Evolutionary conservation across 2,797 vertebrate species (phyloP), one percentile per base, ranked within the genome.

Genomic region (Sebastes dallii): DNA sequence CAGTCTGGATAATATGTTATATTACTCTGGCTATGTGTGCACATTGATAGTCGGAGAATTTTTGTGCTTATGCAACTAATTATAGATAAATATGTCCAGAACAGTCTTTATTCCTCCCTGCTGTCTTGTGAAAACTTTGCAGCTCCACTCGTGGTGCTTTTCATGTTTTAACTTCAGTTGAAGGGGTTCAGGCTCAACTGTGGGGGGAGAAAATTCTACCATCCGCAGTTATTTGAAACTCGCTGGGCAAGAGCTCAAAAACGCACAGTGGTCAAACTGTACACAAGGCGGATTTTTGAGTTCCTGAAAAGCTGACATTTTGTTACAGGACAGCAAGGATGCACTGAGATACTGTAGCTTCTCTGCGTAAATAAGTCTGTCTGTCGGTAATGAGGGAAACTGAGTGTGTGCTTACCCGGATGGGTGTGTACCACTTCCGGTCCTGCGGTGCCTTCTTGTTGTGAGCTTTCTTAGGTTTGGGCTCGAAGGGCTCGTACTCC

Each of bases 351-450:
- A 22, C n/a, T 54, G 11, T 20, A 60, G 70, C 13, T 29, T 22
- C 8, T 52, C 18, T 67, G 24, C 9, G 6, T 14, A 11, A 27
- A 46, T 36, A 12, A 27, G 39, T 64, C 18, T 74, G 66, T 81
- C 30, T 78, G 84, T 46, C 50, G 56, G 42, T 24, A 6, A 34
- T 25, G 55, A 74, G 27, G 39, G 70, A 78, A 65, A 73, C 22
- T 30, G 46, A 14, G 54, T 52, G 5, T 20, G 50, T 75, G 46
- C 72, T 95, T 95, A 97, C 96, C 95, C 90, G 95, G 72, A 98
- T 97, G 8, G 97, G 97, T 24, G 97, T 95, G 88, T 98, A 98
- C 97, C 97, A 98, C 89, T 97, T 98, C 84, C 96, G 89, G 90
- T 92, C 92, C 72, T 96, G 96, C 66, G 93, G 88, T 6, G 88